Evolutionary conservation across 2,797 vertebrate species (phyloP), one percentile per base, ranked within the genome.

Genomic region (Eulemur mongoz): DNA sequence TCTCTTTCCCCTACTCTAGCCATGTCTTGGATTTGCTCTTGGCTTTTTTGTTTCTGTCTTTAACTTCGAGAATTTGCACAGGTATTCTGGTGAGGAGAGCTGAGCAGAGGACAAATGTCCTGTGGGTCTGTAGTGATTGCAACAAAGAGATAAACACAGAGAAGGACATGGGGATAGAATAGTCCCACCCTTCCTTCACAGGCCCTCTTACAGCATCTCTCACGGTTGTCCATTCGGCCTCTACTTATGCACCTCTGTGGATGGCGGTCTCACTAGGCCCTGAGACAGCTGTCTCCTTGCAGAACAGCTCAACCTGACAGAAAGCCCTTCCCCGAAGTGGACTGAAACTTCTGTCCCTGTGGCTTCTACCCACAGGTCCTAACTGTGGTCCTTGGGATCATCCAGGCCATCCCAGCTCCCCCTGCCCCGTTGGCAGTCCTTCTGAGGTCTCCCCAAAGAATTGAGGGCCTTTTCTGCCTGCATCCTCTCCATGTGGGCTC

Each of bases 11-110:
- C 7, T 7, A 57, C 3, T 40, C 30, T n/a, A 57, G 25, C 52
- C 11, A 11, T 18, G 67, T n/a, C 59, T 89, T 93, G 78, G 32
- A 84, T 88, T 97, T 94, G 23, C 63, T 75, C 7, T 61, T 70
- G 43, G 69, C n/a, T 57, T 91, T 87, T 63, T 79, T 72, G 59
- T 82, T 85, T 93, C 13, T 54, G 35, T 76, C 57, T 85, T 90
- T 78, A 92, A 63, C 81, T 75, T 87, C 12, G 6, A 81, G 67
- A 84, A 97, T 76, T 92, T 93, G 45, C 63, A 70, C 11, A 20
- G 35, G 69, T 91, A 32, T 89, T 93, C 63, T 48, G 9, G 40
- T 12, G 65, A 75, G 75, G 63, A 32, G 40, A 82, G 48, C 54
- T 72, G 48, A 82, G 30, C 45, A 85, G 69, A 91, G 48, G 40